Evolutionary conservation across 2,888 invertebrate genomes (phyloP).

Genomic region (Micropterix aruncella): DNA sequence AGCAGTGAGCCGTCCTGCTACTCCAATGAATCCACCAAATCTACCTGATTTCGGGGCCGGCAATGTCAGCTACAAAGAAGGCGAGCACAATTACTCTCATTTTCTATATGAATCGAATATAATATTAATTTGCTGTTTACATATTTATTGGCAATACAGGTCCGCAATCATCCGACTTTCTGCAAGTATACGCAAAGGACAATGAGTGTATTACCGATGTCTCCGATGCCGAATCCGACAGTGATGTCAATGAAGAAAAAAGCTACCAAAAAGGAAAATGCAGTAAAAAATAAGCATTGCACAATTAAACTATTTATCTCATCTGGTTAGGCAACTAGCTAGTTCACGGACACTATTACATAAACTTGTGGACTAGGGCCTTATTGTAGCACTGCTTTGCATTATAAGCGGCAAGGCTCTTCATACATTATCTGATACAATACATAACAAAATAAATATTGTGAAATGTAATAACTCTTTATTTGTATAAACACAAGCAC

Average conservation of each 20-base stretch:
- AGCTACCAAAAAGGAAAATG: not conserved
- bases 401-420: no score
- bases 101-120: not conserved
- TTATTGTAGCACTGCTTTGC: no score
- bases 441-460: no score
- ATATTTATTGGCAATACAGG: no score
- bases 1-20: slow-evolving; percentile 15
- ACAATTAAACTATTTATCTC: no score
- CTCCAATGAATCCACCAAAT: slow-evolving; percentile 30
- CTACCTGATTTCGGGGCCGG: slow-evolving; percentile 32
- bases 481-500: no score
- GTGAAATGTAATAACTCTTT: no score
- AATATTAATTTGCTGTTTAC: no score
- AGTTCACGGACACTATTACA: no score
- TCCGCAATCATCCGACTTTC: slow-evolving; percentile 24
- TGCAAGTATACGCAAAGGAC: slow-evolving; percentile 27
- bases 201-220: slow-evolving; percentile 34
- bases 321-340: no score
- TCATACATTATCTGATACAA: no score
- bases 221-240: slow-evolving; percentile 32
- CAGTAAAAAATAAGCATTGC: not conserved
- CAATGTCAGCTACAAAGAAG: slow-evolving; percentile 29
- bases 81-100: not conserved
- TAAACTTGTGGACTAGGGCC: no score
- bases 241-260: slow-evolving; percentile 20